These are phyloP conservation scores for Holacanthus passer DNA, from an alignment of 2,113 vertebrate species.

Conservation along the genomic window DNA sequence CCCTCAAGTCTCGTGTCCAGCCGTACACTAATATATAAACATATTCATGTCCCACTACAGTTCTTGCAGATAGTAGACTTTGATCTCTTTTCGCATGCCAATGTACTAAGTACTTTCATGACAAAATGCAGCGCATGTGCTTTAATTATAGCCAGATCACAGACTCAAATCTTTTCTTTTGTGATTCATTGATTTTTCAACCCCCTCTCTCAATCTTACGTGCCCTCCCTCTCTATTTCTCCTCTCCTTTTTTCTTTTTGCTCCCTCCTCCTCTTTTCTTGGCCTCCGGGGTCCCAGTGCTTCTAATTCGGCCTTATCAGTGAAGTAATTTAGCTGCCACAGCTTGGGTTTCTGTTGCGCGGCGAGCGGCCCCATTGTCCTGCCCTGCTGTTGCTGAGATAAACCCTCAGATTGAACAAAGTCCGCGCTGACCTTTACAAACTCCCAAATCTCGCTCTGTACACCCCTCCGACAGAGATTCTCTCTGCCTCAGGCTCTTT, in stretches of 20 bases:
- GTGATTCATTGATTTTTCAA: conserved; percentile 68
- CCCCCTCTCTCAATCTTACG: conserved; percentile 41
- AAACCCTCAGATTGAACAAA: conserved; percentile 99
- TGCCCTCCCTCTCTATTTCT: conserved; percentile 51
- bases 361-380: conserved; percentile 93
- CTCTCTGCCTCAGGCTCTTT: conserved; percentile 85
- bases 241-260: conserved; percentile 65
- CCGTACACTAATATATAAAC: background rate
- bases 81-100: background rate
- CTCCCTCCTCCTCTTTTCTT: conserved; percentile 72
- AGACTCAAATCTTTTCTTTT: conserved; percentile 61
- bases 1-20: background rate
- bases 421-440: conserved; percentile 95
- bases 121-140: conserved; percentile 42
- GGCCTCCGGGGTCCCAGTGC: conserved; percentile 88
- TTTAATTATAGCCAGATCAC: conserved; percentile 55
- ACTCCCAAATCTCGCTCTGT: conserved; percentile 89
- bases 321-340: conserved; percentile 91
- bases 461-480: conserved; percentile 77
- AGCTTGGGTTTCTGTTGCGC: conserved; percentile 96
- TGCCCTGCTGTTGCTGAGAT: conserved; percentile 93
- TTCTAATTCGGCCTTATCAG: conserved; percentile 94
- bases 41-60: background rate
- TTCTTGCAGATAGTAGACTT: background rate
- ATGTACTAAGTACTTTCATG: conserved; percentile 27